Evolutionary conservation across 2,888 invertebrate species (phyloP), one percentile per base, ranked within the genome.

Genomic region (Cryptophagus acutangulus): DNA sequence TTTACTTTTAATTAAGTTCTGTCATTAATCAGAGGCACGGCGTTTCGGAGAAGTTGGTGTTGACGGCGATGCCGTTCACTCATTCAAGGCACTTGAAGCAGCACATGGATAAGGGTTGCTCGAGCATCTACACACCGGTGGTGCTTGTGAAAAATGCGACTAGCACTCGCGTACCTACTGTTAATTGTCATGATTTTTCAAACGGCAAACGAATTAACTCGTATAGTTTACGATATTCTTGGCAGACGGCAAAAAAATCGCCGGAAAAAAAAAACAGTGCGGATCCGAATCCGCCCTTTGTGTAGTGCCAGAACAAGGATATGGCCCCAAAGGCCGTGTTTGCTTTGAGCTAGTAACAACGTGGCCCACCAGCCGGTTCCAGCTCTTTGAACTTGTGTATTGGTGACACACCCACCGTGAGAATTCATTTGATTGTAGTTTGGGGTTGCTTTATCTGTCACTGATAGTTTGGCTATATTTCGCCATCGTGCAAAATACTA

Each of bases 1-100:
- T 66, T 65, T 62, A 65, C 70, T 70, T 71, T 71, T 71, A 71
- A 71, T 71, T 71, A 71, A 71, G 71, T 71, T 65, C 62, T 61
- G 66, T 67, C 71, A 71, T 71, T 71, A 71, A 71, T 71, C 71
- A 71, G 64, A 64, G 61, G 52, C 57, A 57, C 55, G 33, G 36
- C 36, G 40, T 26, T 26, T 26, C 3, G 26, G 26, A 26, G 12
- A n/a, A 12, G 6, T 20, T 20, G 3, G 26, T 3, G 12, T 34
- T 41, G 44, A 45, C 43, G 41, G 45, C 36, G 42, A 38, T 45
- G 46, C 44, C 45, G 44, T 41, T 46, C 43, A 43, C 30, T 46
- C 48, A 44, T 44, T 40, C 42, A 17, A 40, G 45, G 39, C 33
- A 40, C 36, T 28, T 31, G 26, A 29, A 33, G 41, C 28, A 34